Conservation (phyloP, 2,113 vertebrate genomes). For the Elephas maximus region DNA sequence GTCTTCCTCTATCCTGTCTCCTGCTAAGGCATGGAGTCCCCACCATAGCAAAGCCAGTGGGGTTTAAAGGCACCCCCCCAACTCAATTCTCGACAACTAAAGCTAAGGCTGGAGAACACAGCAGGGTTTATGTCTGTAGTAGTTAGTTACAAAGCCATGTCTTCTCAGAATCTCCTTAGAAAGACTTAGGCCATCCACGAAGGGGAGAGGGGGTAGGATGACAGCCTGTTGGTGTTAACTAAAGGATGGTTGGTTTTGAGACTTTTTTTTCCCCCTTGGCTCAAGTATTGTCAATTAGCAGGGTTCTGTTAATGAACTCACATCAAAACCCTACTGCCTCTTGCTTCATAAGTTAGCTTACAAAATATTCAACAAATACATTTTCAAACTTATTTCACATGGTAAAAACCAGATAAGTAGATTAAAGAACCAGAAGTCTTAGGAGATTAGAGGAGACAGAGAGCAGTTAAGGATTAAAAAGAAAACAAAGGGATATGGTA, state of each 20-base stretch:
- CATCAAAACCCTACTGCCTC: conserved; percentile 1
- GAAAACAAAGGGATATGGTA: neutral
- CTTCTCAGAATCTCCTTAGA: conserved; percentile 12
- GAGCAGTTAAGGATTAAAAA: neutral
- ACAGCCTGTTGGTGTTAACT: neutral
- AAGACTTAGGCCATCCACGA: neutral
- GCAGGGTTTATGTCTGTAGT: conserved; percentile 9
- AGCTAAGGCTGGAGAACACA: neutral
- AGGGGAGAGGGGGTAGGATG: neutral
- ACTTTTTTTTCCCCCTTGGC: neutral
- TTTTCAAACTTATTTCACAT: conserved; percentile 45
- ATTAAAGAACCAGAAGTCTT: conserved; percentile 60
- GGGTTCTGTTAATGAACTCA: neutral
- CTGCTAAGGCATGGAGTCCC: neutral
- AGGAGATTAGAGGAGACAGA: neutral
- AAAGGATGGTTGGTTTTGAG: conserved; percentile 14
- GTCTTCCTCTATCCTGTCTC: neutral
- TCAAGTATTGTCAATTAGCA: conserved; percentile 24
- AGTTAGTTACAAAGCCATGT: conserved; percentile 43
- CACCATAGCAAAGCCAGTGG: neutral
- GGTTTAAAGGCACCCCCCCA: neutral
- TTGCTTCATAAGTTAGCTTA: conserved; percentile 20
- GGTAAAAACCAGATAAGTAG: neutral
- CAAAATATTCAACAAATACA: conserved; percentile 54
- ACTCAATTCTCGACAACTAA: conserved; percentile 24